A percentile compares a stretch with the other conserved stretches of the same genome.
phyloP scores from a whole-genome alignment of 2,888 invertebrate genomes.

The Chrysolina haemoptera region DNA sequence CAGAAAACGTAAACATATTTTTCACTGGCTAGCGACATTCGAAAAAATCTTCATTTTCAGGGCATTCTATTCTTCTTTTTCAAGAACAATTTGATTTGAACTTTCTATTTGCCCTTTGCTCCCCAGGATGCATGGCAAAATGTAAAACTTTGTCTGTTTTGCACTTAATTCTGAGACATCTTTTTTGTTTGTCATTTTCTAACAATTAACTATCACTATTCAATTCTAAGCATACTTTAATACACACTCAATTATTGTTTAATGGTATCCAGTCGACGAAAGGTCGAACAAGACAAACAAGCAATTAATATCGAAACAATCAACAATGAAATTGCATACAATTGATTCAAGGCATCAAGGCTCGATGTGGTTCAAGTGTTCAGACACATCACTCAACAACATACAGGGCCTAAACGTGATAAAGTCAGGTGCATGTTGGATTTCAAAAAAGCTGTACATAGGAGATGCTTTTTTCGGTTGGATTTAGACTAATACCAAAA shows the following conservation, averaged over 20 bases:
- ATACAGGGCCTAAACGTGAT: neutral
- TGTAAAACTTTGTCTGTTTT: neutral
- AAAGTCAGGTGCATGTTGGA: no score
- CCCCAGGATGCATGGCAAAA: no score
- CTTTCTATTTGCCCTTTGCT: no score
- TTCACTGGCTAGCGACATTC: no score
- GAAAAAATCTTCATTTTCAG: no score
- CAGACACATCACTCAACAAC: neutral
- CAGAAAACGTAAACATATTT: no score
- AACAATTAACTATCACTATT: neutral
- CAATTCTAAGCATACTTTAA: neutral
- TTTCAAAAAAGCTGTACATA: no score
- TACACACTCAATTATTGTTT: slow-evolving; percentile 3
- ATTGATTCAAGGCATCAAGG: neutral
- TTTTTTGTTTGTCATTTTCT: neutral
- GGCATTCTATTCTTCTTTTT: no score
- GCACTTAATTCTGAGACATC: neutral
- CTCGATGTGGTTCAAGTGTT: neutral
- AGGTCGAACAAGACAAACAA: slow-evolving; percentile 2
- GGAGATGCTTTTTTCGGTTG: no score
- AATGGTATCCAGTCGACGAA: neutral
- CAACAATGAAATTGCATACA: slow-evolving; percentile 19
- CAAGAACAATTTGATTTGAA: no score
- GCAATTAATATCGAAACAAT: slow-evolving; percentile 15
- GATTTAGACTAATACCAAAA: no score